These are phyloP conservation scores for Neuroscelio doddi DNA, from an alignment of 2,888 invertebrate species.

Conservation along the genomic window DNA sequence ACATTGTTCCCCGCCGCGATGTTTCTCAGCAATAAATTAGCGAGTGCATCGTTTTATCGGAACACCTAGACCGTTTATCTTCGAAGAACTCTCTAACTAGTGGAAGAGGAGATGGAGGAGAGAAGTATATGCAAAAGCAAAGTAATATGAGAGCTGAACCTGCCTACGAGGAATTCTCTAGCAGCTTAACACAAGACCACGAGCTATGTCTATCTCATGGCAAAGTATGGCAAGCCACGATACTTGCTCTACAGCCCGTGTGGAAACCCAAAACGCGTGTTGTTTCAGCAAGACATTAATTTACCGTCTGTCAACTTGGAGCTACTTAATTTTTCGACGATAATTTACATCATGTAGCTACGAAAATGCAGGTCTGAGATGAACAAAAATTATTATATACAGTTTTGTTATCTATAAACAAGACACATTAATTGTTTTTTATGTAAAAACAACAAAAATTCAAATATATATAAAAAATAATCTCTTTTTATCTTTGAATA, in stretches of 20 bases:
- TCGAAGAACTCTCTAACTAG: constrained; percentile 46
- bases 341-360: not conserved
- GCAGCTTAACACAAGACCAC: constrained; percentile 28
- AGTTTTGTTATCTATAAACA: too few species aligned
- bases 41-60: constrained; percentile 59
- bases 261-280: constrained; percentile 1
- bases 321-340: not conserved
- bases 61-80: constrained; percentile 59
- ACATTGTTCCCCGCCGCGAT: constrained; percentile 52
- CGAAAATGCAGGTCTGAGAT: too few species aligned
- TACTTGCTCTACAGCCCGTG: not conserved
- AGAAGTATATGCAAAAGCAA: constrained; percentile 47
- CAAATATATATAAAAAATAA: too few species aligned
- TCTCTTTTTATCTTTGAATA: too few species aligned
- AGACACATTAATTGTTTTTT: too few species aligned
- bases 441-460: too few species aligned
- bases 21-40: constrained; percentile 61
- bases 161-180: constrained; percentile 55
- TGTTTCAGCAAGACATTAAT: not conserved
- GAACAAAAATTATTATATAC: too few species aligned
- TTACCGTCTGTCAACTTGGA: not conserved
- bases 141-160: constrained; percentile 60
- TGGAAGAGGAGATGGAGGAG: constrained; percentile 24
- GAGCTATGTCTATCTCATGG: constrained; percentile 14
- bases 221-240: constrained; percentile 6